Base-by-base conservation (phyloP, 2,113 vertebrate genomes). In the Notiomystis cincta region DNA sequence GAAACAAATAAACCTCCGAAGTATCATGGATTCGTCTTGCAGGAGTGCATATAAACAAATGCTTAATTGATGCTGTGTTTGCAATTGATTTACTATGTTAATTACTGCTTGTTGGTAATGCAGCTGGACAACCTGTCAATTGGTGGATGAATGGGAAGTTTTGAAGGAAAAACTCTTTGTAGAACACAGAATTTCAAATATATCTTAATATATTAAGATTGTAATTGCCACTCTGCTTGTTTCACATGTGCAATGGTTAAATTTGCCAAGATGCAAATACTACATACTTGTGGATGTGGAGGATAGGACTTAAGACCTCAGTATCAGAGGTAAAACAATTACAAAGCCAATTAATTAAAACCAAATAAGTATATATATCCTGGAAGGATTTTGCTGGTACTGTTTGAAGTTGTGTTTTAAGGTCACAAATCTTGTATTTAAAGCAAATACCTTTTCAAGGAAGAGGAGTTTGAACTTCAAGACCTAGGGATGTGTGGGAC, bases 401-500 rank as follows among this genome's bases (percentile, higher is more conserved):
- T 85, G 4, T 56, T 73, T 82, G n/a, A 91, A 91, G 47, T 25
- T 19, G 8, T 77, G 6, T 58, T 73, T 91, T 40, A 65, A 72
- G 40, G 15, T 62, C 22, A 9, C 15, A 64, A 38, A 56, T 79
- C 38, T 51, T 87, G 7, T 66, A 13, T 89, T 79, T 81, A 66
- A 93, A 91, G 25, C 30, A 76, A 89, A 64, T 53, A 30, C 0
- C 0, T 62, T 51, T 58, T 84, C 51, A 91, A 82, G 44, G 57
- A 91, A 60, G 45, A 64, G 53, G 33, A 21, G 0, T 48, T 83
- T 88, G 61, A 67, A 50, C 48, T 60, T 58, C 28, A 50, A 87
- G 60, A 64, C 15, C 4, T 87, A 24, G 42, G 40, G 28, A 57
- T 85, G 16, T 97, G 45, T 91, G 66, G 82, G 79, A 86, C n/a